These are phyloP conservation scores for Eupithecia exiguata DNA, from an alignment of 2,888 invertebrate species.

Conservation along the genomic window DNA sequence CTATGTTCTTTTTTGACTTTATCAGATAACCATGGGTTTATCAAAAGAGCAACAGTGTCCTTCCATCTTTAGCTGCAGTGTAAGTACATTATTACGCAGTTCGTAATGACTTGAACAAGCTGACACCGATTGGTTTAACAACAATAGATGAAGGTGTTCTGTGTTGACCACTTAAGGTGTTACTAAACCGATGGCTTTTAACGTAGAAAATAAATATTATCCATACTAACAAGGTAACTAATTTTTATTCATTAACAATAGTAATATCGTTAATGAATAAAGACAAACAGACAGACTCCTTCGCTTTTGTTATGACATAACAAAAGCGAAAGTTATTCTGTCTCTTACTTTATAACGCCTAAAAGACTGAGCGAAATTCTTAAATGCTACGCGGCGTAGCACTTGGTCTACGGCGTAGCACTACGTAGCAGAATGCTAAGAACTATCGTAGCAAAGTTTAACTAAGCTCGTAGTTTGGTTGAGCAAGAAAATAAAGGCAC, in stretches of 20 bases:
- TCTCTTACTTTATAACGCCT: too few relatives aligned
- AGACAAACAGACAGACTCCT: too few relatives aligned
- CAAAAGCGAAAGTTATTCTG: too few relatives aligned
- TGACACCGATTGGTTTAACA: slow-evolving; percentile 27
- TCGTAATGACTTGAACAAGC: slow-evolving; percentile 30
- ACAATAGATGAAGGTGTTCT: slow-evolving; percentile 30
- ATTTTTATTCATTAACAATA: too few relatives aligned
- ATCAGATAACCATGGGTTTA: background rate
- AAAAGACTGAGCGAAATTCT: too few relatives aligned
- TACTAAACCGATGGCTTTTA: slow-evolving; percentile 14
- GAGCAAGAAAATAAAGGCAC: background rate
- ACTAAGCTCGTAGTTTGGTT: background rate
- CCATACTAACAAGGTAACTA: too few relatives aligned
- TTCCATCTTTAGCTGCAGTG: background rate
- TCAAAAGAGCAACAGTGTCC: background rate
- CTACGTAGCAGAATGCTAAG: background rate
- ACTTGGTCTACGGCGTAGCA: background rate
- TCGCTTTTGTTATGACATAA: too few relatives aligned
- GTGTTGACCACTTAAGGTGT: slow-evolving; percentile 25
- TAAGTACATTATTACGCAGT: slow-evolving; percentile 15
- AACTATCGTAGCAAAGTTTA: background rate
- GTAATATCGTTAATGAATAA: too few relatives aligned
- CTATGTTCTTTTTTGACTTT: background rate
- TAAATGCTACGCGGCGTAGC: background rate
- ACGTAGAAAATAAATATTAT: background rate